Conservation (phyloP, 2,113 vertebrate species). For the Symphodus melops region DNA sequence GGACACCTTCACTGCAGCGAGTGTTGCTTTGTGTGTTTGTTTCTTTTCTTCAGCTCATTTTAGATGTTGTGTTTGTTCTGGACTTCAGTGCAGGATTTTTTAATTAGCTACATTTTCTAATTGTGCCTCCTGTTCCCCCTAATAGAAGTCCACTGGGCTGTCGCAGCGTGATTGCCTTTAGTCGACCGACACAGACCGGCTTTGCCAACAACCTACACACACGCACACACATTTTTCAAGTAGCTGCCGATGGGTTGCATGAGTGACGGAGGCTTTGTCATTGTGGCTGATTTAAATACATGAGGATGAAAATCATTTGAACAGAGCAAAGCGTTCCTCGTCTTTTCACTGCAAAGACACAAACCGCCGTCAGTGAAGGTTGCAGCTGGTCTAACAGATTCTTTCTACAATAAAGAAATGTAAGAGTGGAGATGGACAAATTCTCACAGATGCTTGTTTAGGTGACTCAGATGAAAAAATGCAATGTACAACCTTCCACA, state of each 20-base stretch:
- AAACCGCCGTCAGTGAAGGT: background rate
- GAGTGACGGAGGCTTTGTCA: slow-evolving; percentile 15
- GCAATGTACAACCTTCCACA: background rate
- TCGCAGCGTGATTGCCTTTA: background rate
- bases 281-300: slow-evolving; percentile 23
- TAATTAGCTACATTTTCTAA: background rate
- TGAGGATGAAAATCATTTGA: slow-evolving; percentile 2
- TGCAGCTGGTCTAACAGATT: background rate
- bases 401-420: background rate
- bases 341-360: too few relatives aligned
- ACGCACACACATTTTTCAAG: slow-evolving; percentile 3
- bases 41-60: background rate
- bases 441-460: background rate
- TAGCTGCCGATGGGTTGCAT: slow-evolving; percentile 50
- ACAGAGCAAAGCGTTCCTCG: background rate
- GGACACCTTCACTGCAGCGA: too few relatives aligned
- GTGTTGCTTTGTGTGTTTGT: background rate
- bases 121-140: too few relatives aligned
- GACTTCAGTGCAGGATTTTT: background rate
- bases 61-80: background rate
- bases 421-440: background rate
- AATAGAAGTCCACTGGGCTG: too few relatives aligned
- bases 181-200: background rate
- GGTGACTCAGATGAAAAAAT: background rate
- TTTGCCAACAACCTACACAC: slow-evolving; percentile 13